Conservation (phyloP, 2,888 invertebrate genomes). For the Amphipoea lucens region DNA sequence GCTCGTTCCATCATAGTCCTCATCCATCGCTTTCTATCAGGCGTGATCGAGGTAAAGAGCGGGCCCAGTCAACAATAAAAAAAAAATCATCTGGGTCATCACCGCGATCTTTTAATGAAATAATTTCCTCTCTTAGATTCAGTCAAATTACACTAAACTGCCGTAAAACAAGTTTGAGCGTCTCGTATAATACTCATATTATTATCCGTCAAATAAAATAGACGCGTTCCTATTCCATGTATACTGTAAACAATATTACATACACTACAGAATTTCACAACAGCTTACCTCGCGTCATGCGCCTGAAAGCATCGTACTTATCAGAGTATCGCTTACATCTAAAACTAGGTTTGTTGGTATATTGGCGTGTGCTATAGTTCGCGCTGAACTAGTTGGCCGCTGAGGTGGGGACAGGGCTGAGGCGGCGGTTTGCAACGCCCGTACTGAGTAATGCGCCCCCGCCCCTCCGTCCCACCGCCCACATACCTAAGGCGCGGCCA, state of each 20-base stretch:
- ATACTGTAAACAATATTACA: constrained; percentile 2
- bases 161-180: not conserved
- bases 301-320: constrained; percentile 1
- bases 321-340: constrained; percentile 31
- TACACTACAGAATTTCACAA: constrained; percentile 21
- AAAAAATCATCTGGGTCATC: not conserved
- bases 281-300: not conserved
- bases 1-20: too few relatives aligned
- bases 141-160: not conserved
- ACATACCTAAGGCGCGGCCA: too few relatives aligned
- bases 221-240: not conserved
- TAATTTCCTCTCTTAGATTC: not conserved
- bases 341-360: not conserved
- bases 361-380: not conserved
- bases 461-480: too few relatives aligned
- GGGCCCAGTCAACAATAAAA: too few relatives aligned
- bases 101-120: not conserved
- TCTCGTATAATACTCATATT: constrained; percentile 12
- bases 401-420: too few relatives aligned
- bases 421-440: too few relatives aligned
- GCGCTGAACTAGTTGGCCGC: too few relatives aligned
- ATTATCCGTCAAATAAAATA: constrained; percentile 24
- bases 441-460: too few relatives aligned
- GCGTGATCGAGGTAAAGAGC: too few relatives aligned
- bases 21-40: too few relatives aligned